A percentile compares a stretch with the other conserved stretches of the same genome.
Evolutionary conservation across 2,888 invertebrate genomes (phyloP).

Genomic region (Mythimna ferrago): DNA sequence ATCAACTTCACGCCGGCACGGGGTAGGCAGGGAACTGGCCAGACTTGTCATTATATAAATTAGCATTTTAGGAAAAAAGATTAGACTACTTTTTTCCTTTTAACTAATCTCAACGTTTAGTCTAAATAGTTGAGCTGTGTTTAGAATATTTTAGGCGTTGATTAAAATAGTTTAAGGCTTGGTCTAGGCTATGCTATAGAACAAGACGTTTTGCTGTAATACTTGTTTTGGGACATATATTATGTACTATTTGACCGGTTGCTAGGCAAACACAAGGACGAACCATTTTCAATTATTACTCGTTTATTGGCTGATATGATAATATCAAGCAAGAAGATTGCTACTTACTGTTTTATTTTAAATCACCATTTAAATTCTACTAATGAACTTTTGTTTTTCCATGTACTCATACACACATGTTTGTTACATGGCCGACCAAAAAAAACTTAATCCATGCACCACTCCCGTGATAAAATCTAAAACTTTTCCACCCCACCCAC

Average conservation of each 20-base stretch:
- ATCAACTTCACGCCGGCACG: constrained; percentile 27
- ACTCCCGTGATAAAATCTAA: constrained; percentile 20
- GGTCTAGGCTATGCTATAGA: background rate
- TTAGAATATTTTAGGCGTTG: constrained; percentile 13
- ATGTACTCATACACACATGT: background rate
- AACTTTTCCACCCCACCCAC: constrained; percentile 24
- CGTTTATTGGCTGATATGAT: background rate
- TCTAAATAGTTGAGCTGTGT: constrained; percentile 25
- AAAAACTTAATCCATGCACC: constrained; percentile 13
- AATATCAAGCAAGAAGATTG: background rate
- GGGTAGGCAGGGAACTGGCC: constrained; percentile 10
- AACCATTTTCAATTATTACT: background rate
- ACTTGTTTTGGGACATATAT: too few species aligned
- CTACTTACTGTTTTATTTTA: background rate
- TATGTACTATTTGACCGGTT: background rate
- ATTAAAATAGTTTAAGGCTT: constrained; percentile 1
- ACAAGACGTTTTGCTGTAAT: too few species aligned
- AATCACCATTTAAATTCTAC: background rate
- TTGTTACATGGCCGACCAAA: background rate
- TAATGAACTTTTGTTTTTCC: background rate
- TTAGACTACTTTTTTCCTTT: background rate
- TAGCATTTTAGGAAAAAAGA: constrained; percentile 5
- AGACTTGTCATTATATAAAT: constrained; percentile 45
- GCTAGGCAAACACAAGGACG: background rate
- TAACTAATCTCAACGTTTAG: constrained; percentile 10